Conservation (phyloP, 1,140 invertebrate species). For the Calosoma granatense region DNA sequence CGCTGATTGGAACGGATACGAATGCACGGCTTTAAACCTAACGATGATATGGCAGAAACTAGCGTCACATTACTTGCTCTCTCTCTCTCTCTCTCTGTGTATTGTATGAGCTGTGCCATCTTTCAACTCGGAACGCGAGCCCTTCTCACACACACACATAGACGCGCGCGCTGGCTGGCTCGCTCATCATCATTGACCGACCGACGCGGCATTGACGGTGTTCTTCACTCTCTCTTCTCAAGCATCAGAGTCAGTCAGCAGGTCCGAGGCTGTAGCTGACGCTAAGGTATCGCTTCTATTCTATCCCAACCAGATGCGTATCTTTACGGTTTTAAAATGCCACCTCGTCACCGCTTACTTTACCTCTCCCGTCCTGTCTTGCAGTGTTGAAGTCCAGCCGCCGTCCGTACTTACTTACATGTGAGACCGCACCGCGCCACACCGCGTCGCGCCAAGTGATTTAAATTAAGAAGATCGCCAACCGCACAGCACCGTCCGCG, state of each 20-base stretch:
- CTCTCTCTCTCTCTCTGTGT: background rate
- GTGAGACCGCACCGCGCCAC: no score
- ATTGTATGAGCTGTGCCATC: background rate
- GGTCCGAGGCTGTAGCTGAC: no score
- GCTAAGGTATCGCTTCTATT: no score
- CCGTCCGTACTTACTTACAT: no score
- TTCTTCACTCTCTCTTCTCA: no score
- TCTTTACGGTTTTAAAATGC: conserved; percentile 2
- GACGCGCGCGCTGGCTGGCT: no score
- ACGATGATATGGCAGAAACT: conserved; percentile 6
- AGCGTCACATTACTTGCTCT: background rate
- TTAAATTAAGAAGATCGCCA: background rate
- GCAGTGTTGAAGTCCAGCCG: no score
- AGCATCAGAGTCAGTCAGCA: no score
- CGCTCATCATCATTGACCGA: background rate
- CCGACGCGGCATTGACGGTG: background rate
- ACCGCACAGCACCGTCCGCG: no score
- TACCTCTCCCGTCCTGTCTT: no score
- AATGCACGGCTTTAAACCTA: background rate
- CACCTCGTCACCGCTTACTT: background rate
- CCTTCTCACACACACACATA: background rate
- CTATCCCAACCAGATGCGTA: conserved; percentile 1
- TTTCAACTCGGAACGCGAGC: background rate
- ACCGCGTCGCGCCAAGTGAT: no score
- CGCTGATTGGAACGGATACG: conserved; percentile 5